Evolutionary conservation across 2,888 invertebrate species (phyloP).

Genomic region (Myathropa florea): DNA sequence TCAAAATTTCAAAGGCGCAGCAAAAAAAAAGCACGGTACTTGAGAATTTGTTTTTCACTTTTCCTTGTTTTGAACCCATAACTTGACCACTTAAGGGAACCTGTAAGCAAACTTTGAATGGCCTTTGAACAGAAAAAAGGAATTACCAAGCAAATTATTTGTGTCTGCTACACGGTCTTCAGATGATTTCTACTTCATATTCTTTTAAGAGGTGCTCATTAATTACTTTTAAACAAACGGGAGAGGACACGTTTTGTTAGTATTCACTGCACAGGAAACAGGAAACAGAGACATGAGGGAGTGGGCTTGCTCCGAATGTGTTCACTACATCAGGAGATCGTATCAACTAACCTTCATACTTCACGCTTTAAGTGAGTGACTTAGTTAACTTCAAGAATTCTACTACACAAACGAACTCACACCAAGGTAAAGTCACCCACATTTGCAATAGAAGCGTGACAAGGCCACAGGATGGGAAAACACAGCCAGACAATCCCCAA

Average conservation of each 20-base stretch:
- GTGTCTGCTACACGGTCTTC: not conserved
- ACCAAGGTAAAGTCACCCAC: not conserved
- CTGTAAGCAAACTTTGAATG: not conserved
- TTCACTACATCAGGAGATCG: conserved; percentile 10
- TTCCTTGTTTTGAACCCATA: not conserved
- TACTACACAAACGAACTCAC: conserved; percentile 1
- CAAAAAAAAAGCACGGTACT: not conserved
- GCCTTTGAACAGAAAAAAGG: not conserved
- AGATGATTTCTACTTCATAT: not conserved
- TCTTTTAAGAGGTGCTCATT: not conserved
- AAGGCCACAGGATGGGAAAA: conserved; percentile 1
- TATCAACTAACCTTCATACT: conserved; percentile 26
- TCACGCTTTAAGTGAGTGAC: conserved; percentile 48
- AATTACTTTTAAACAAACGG: not conserved
- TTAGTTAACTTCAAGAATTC: conserved; percentile 36
- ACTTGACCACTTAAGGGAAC: not conserved
- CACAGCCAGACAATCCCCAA: conserved; percentile 33
- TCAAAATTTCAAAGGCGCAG: not conserved
- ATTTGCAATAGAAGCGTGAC: not conserved
- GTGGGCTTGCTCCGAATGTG: not conserved
- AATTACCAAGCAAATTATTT: not conserved
- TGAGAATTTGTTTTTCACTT: not conserved
- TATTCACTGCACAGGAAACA: not conserved
- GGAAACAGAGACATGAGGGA: not conserved
- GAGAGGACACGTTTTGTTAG: not conserved